A percentile compares a stretch with the other conserved stretches of the same genome.
These are phyloP conservation scores for Catharus fuscescens DNA, from an alignment of 2,113 vertebrate species.

Conservation along the genomic window DNA sequence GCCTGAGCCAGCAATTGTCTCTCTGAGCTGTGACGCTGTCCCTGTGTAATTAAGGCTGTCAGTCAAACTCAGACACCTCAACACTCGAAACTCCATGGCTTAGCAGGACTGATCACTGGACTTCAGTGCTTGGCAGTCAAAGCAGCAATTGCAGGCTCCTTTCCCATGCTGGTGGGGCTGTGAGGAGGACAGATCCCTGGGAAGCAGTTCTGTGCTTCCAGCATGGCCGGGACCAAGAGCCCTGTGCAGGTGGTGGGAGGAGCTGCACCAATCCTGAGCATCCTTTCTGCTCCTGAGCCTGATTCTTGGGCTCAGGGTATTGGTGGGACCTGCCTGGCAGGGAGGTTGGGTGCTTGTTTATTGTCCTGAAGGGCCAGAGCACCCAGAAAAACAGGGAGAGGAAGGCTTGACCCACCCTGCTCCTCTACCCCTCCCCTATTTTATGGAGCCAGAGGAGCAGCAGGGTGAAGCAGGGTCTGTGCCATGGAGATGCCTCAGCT, in stretches of 20 bases:
- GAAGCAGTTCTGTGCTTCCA: not conserved
- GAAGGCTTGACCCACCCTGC: not conserved
- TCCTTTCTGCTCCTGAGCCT: not conserved
- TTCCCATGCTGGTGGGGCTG: not conserved
- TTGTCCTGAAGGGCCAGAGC: rapidly evolving
- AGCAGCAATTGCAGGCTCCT: not conserved
- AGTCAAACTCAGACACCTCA: conserved; percentile 29
- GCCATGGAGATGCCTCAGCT: not conserved
- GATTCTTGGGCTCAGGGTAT: not conserved
- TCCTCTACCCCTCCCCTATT: rapidly evolving
- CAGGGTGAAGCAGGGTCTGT: not conserved
- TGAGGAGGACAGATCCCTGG: not conserved
- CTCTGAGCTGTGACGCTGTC: not conserved
- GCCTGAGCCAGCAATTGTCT: not conserved
- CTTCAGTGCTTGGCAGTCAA: not conserved
- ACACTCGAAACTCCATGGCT: not conserved
- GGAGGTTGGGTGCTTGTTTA: not conserved
- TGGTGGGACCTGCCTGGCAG: not conserved
- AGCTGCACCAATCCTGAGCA: not conserved
- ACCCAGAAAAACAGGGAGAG: not conserved
- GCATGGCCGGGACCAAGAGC: not conserved
- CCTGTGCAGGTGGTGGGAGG: not conserved
- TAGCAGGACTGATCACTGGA: not conserved
- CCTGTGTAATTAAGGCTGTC: conserved; percentile 55
- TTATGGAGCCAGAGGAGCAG: not conserved